Evolutionary conservation across 2,797 vertebrate genomes (phyloP).

Genomic region (Propithecus deckenii): DNA sequence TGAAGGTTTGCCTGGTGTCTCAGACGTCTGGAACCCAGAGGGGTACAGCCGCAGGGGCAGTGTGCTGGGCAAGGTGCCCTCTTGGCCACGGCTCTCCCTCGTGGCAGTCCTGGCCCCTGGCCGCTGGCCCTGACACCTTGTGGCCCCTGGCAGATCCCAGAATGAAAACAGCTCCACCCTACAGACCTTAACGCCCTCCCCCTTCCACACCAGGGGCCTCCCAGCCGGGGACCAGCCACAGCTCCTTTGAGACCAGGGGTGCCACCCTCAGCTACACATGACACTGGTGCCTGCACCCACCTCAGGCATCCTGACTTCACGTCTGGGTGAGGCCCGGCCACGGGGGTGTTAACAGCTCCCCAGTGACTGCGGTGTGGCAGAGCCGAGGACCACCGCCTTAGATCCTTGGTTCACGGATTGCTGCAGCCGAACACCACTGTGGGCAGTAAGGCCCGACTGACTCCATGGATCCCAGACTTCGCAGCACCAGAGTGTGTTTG

Average conservation of each 20-base stretch:
- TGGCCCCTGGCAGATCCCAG: not conserved
- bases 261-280: not conserved
- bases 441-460: not conserved
- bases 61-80: fast-evolving
- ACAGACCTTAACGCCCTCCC: too few species aligned
- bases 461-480: not conserved
- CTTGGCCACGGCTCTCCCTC: not conserved
- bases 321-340: not conserved
- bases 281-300: fast-evolving
- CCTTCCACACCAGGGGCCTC: too few species aligned
- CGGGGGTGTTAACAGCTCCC: not conserved
- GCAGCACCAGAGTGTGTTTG: fast-evolving
- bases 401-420: fast-evolving
- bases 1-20: not conserved
- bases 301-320: fast-evolving
- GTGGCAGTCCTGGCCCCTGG: too few species aligned
- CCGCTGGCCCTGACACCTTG: fast-evolving
- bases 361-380: not conserved
- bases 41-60: fast-evolving
- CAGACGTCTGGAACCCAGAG: fast-evolving
- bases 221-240: fast-evolving
- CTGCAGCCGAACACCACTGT: fast-evolving
- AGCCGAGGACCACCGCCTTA: fast-evolving
- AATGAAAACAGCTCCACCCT: not conserved
- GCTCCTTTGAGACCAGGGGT: not conserved